Conservation (phyloP, 2,888 invertebrate genomes). For the Epsilonema sp. region DNA sequence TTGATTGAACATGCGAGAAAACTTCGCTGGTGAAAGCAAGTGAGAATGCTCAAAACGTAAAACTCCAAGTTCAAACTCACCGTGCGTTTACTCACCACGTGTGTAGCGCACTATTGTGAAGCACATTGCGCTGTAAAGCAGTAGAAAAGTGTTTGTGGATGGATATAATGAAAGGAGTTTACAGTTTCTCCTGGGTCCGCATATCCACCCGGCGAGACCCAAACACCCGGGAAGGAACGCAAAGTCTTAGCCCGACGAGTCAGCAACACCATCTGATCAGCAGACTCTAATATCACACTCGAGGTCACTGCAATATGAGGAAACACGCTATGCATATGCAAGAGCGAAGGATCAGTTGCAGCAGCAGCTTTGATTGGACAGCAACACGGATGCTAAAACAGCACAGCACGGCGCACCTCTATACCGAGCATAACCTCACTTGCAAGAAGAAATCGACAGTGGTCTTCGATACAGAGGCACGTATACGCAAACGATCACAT, state of each 20-base stretch:
- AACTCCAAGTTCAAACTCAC: conserved; percentile 1
- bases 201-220: conserved; percentile 37
- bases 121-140: too few species aligned
- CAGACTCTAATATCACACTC: conserved; percentile 30
- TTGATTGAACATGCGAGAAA: too few species aligned
- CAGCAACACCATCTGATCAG: conserved; percentile 31
- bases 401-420: too few species aligned
- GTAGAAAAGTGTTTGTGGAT: too few species aligned
- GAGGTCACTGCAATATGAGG: conserved; percentile 20
- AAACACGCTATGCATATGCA: background rate
- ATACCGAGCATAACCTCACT: too few species aligned
- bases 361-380: background rate
- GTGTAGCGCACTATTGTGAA: too few species aligned
- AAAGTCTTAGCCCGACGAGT: conserved; percentile 31
- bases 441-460: too few species aligned
- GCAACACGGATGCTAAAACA: background rate
- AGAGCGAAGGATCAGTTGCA: background rate
- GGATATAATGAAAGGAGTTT: too few species aligned
- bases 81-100: background rate
- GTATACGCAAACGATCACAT: too few species aligned
- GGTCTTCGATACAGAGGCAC: too few species aligned
- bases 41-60: conserved; percentile 10
- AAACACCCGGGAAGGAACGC: conserved; percentile 33
- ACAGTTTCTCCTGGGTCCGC: conserved; percentile 14
- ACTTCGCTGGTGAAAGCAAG: too few species aligned